Conservation (phyloP, 1,140 invertebrate genomes). For the Drosophila sp. region DNA sequence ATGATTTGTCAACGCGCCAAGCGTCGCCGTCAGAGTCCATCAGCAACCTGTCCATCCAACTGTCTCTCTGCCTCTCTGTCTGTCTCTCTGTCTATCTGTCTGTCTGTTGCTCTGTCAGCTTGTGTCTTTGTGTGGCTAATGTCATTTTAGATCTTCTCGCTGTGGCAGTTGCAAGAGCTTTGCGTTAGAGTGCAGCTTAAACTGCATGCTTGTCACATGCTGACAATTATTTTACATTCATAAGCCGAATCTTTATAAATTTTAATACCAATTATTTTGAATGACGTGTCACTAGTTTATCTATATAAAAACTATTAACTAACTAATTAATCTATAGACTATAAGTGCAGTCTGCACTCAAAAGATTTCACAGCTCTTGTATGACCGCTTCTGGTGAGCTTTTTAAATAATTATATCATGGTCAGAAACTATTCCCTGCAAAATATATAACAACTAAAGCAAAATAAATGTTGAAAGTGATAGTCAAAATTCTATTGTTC, state of each 20-base stretch:
- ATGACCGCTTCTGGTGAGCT: no score
- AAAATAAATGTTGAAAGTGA: background rate
- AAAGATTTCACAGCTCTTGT: no score
- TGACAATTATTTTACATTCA: slow-evolving; percentile 9
- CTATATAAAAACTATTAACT: no score
- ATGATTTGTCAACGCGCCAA: slow-evolving; percentile 55
- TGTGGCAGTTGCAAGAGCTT: slow-evolving; percentile 32
- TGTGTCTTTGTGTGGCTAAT: slow-evolving; percentile 19
- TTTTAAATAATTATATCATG: no score
- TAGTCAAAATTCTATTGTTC: background rate
- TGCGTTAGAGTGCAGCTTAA: slow-evolving; percentile 14
- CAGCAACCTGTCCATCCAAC: slow-evolving; percentile 39
- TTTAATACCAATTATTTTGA: no score
- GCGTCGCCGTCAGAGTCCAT: slow-evolving; percentile 43
- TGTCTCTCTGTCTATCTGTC: slow-evolving; percentile 9
- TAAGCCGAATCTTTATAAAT: no score
- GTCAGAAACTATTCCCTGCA: no score
- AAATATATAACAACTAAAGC: background rate
- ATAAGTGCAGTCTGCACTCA: no score
- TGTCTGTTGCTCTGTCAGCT: slow-evolving; percentile 16
- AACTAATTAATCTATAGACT: no score
- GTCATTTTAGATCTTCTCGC: slow-evolving; percentile 4
- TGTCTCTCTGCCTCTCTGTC: slow-evolving; percentile 38
- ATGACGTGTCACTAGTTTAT: no score
- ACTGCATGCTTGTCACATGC: slow-evolving; percentile 4